A percentile compares a stretch with the other conserved stretches of the same genome.
Evolutionary conservation across 2,113 vertebrate species (phyloP).

Genomic region (Forbesichthys papilliferus): DNA sequence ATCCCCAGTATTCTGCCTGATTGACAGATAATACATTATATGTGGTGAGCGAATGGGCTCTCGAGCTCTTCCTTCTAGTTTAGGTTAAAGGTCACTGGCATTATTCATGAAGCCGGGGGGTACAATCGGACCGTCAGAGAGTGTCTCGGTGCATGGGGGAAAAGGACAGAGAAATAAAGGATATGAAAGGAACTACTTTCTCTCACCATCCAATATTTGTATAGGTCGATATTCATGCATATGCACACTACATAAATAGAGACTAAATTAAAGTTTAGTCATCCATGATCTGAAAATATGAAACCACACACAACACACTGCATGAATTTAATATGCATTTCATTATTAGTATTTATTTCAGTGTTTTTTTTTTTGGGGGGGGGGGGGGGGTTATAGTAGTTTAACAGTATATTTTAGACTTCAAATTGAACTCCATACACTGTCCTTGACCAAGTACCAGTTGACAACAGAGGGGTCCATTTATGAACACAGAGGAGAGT

Average conservation of each 20-base stretch:
- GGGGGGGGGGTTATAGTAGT: too few species aligned
- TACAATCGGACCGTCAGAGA: conserved; percentile 5
- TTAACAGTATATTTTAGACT: too few species aligned
- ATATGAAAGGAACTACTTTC: conserved; percentile 22
- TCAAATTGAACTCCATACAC: too few species aligned
- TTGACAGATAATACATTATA: neutral
- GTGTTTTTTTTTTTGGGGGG: too few species aligned
- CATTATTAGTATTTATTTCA: too few species aligned
- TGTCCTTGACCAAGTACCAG: too few species aligned
- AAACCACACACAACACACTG: too few species aligned
- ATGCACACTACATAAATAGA: conserved; percentile 16
- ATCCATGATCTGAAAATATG: too few species aligned
- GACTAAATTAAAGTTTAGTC: too few species aligned
- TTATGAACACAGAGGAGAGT: conserved; percentile 3
- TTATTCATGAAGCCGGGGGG: conserved; percentile 24
- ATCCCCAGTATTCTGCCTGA: neutral
- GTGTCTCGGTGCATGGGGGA: neutral
- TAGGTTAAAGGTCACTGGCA: conserved; percentile 38
- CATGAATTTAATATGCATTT: too few species aligned
- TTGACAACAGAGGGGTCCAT: neutral
- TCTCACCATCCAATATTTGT: conserved; percentile 35
- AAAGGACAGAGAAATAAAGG: neutral
- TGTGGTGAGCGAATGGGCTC: conserved; percentile 1
- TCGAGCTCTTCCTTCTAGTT: conserved; percentile 8
- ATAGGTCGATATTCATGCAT: conserved; percentile 33